Evolutionary conservation across 2,797 vertebrate genomes (phyloP), one percentile per base, ranked within the genome.

Genomic region (Astyanax mexicanus): DNA sequence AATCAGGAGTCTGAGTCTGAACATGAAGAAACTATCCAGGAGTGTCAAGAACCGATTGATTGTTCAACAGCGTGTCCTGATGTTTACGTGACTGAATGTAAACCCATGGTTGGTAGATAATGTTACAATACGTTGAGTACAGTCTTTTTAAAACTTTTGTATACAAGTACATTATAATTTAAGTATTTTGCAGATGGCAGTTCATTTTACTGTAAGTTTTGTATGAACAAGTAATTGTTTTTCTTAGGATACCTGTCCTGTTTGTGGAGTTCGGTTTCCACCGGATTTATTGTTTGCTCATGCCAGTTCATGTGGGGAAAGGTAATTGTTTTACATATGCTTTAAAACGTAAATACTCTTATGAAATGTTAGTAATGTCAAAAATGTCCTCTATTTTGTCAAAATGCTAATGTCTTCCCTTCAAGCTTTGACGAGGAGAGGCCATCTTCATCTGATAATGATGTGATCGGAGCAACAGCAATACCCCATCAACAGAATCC

Each of bases 201-300:
- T 42, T 42, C 38, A 42, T 42, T 42, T 42, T 42, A 42, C 42
- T 42, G n/a, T n/a, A n/a, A n/a, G n/a, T 12, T 42, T 38, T 12
- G 38, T 42, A 42, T 42, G 38, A 42, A 42, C 38, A 42, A 42
- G 38, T 55, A 25, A 55, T 25, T 21, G n/a, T 55, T 55, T 55
- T 25, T 25, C 52, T 55, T 55, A 55, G 52, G 52, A 55, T 55
- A 55, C 52, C 21, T 55, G 52, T 55, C 52, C 52, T 55, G 52
- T 55, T 55, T 55, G 52, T 55, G 52, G 19, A 55, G 52, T 55
- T 55, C 52, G 55, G 52, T 55, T 55, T 55, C 52, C 4, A 55
- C 52, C n/a, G 7, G 21, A 55, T 55, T 21, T 55, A 55, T 55
- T 55, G 52, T 21, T 55, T 55, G n/a, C 52, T 55, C 52, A 55